These are phyloP conservation scores for Ichneumon xanthorius DNA, from an alignment of 2,888 invertebrate genomes.

Conservation along the genomic window DNA sequence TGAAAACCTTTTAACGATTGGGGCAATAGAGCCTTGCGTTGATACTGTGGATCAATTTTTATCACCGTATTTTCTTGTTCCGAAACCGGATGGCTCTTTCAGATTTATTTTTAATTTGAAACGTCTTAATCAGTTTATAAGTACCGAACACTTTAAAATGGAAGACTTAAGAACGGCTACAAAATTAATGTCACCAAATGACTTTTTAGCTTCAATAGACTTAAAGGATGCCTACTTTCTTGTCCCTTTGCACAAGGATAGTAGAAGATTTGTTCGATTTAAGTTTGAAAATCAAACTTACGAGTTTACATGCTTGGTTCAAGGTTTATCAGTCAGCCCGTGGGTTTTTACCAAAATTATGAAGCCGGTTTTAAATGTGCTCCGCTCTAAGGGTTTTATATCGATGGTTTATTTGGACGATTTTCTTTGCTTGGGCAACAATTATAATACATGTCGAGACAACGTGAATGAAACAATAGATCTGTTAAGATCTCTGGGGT, in stretches of 20 bases:
- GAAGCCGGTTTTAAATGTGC: no score
- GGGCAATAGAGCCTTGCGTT: slow-evolving; percentile 22
- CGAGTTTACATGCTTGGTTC: slow-evolving; percentile 31
- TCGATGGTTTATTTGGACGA: no score
- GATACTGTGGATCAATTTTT: slow-evolving; percentile 21
- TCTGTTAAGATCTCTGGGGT: no score
- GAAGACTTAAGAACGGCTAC: slow-evolving; percentile 51
- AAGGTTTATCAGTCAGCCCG: slow-evolving; percentile 18
- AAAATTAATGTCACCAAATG: slow-evolving; percentile 37
- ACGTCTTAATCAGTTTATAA: slow-evolving; percentile 22
- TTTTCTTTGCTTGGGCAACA: no score
- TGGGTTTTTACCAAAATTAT: slow-evolving; percentile 51
- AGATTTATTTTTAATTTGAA: slow-evolving; percentile 48
- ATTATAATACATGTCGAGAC: no score
- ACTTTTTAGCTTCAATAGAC: slow-evolving; percentile 43
- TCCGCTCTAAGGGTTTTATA: no score
- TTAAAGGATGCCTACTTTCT: slow-evolving; percentile 59
- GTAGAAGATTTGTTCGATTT: slow-evolving; percentile 23
- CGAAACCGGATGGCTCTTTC: slow-evolving; percentile 48
- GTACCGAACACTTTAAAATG: slow-evolving; percentile 60
- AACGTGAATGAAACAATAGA: no score
- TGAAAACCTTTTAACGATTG: background rate
- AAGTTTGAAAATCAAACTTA: slow-evolving; percentile 15
- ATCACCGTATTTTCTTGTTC: slow-evolving; percentile 46
- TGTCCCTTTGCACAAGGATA: slow-evolving; percentile 17